These are phyloP conservation scores for Hydropsyche tenuis DNA, from an alignment of 1,140 invertebrate species.

Conservation along the genomic window DNA sequence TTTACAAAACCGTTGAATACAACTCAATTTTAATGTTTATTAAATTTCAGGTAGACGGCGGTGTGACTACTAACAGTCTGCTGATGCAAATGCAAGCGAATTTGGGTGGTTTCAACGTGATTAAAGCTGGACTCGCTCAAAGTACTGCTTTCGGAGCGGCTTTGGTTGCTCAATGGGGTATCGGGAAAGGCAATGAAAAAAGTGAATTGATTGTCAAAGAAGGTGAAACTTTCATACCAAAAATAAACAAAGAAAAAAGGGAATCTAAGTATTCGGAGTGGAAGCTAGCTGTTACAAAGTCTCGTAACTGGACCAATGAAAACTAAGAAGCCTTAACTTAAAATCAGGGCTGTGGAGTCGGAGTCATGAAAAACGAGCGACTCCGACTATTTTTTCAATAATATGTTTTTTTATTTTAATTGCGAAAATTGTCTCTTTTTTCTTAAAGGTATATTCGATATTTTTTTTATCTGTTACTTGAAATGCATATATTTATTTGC, in stretches of 20 bases:
- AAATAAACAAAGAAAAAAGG: constrained; percentile 73
- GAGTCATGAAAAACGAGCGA: no score
- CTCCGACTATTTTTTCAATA: no score
- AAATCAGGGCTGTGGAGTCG: no score
- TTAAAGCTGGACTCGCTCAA: constrained; percentile 81
- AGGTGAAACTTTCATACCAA: constrained; percentile 71
- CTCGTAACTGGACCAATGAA: constrained; percentile 70
- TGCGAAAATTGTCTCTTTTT: no score
- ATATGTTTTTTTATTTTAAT: no score
- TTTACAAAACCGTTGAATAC: no score
- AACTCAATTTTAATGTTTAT: constrained; percentile 52
- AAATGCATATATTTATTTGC: no score
- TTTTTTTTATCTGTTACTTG: no score
- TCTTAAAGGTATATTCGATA: no score
- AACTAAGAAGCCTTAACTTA: no score
- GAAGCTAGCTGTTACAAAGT: constrained; percentile 84
- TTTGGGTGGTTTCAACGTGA: constrained; percentile 65
- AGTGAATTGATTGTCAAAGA: constrained; percentile 57
- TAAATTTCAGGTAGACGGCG: constrained; percentile 84
- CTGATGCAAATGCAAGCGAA: constrained; percentile 80
- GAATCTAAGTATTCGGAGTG: constrained; percentile 78
- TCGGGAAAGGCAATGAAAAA: constrained; percentile 62
- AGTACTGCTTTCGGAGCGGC: constrained; percentile 85
- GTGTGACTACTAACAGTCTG: constrained; percentile 87
- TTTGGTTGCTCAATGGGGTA: constrained; percentile 77